Evolutionary conservation across 1,140 invertebrate genomes (phyloP).

Genomic region (Rhyacophila brunnea): DNA sequence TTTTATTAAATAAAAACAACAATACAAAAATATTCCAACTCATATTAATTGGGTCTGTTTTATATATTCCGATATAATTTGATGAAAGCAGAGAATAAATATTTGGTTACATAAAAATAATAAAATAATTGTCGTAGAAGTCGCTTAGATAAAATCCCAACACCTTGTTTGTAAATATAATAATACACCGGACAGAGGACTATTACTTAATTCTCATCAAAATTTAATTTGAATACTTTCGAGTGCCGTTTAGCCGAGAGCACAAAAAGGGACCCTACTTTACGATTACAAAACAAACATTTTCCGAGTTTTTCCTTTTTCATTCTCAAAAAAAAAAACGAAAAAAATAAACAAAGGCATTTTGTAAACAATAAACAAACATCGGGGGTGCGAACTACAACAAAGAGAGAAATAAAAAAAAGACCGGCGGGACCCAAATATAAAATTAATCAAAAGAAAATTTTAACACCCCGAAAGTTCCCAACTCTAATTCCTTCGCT

Average conservation of each 20-base stretch:
- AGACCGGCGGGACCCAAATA: constrained; percentile 9
- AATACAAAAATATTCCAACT: too few relatives aligned
- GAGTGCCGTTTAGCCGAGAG: not conserved
- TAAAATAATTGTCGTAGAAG: too few relatives aligned
- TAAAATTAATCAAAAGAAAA: constrained; percentile 26
- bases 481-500: not conserved
- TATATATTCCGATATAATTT: too few relatives aligned
- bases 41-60: too few relatives aligned
- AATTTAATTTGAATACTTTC: too few relatives aligned
- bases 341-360: constrained; percentile 4
- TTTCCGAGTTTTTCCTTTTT: not conserved
- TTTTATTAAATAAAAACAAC: too few relatives aligned
- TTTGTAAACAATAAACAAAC: constrained; percentile 9
- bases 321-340: not conserved
- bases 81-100: too few relatives aligned
- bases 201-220: too few relatives aligned
- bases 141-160: too few relatives aligned
- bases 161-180: too few relatives aligned
- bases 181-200: too few relatives aligned
- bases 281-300: not conserved
- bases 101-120: too few relatives aligned
- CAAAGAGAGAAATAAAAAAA: constrained; percentile 10
- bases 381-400: constrained; percentile 2
- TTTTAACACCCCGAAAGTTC: constrained; percentile 20
- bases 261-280: not conserved